Conservation (phyloP, 2,797 vertebrate species). For the Halcyon chelicuti region DNA sequence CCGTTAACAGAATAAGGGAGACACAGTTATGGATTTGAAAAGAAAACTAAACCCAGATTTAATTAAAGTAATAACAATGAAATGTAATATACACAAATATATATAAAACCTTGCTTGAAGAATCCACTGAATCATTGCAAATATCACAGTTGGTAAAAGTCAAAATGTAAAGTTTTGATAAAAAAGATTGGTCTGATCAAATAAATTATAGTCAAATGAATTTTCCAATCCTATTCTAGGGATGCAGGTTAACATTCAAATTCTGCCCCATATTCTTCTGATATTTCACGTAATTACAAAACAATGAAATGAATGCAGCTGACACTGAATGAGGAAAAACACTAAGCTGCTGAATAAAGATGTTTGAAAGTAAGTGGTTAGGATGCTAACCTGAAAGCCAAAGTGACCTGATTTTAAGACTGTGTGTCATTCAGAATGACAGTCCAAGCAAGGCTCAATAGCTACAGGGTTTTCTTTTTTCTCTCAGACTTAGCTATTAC, state of each 20-base stretch:
- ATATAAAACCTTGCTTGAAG: background rate
- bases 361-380: background rate
- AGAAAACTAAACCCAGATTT: too few relatives aligned
- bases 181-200: background rate
- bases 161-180: background rate
- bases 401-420: background rate
- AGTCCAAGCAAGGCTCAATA: background rate
- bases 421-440: background rate
- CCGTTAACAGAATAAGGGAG: too few relatives aligned
- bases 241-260: background rate
- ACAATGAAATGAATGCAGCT: background rate
- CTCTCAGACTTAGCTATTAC: background rate
- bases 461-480: background rate
- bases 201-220: background rate
- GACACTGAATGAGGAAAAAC: background rate
- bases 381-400: background rate
- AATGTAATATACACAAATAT: too few relatives aligned
- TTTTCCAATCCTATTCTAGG: background rate
- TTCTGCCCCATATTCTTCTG: background rate
- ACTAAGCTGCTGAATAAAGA: background rate
- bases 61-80: too few relatives aligned
- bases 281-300: background rate
- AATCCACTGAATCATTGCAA: background rate
- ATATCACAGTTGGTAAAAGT: background rate
- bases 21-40: too few relatives aligned